Evolutionary conservation across 2,113 vertebrate genomes (phyloP).

Genomic region (Nettapus auritus): DNA sequence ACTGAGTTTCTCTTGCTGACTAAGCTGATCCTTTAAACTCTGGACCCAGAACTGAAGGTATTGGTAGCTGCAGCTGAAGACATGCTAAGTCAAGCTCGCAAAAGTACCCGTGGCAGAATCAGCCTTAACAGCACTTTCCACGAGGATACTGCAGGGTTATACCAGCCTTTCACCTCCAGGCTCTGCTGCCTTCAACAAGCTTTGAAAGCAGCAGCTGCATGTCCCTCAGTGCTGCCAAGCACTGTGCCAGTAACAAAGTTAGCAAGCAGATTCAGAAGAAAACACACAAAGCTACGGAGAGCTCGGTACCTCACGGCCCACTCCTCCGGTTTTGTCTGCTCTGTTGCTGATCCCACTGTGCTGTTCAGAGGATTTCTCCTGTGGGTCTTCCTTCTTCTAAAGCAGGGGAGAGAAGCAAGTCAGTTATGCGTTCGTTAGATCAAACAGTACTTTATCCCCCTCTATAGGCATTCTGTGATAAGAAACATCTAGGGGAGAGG

Average conservation of each 20-base stretch:
- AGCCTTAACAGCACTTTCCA: not conserved
- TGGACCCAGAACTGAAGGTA: not conserved
- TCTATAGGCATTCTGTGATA: not conserved
- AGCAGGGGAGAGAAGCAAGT: not conserved
- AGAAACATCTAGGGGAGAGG: not conserved
- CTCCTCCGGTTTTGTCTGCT: not conserved
- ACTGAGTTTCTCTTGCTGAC: slow-evolving; percentile 3
- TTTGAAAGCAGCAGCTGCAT: not conserved
- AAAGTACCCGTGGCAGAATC: not conserved
- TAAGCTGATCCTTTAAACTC: slow-evolving; percentile 6
- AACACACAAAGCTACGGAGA: not conserved
- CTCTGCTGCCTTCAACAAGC: not conserved
- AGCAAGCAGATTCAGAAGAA: not conserved
- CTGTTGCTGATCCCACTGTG: not conserved
- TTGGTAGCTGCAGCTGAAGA: not conserved
- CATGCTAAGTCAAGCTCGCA: not conserved
- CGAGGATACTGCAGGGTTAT: not conserved
- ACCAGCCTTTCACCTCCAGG: not conserved
- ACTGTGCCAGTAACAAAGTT: not conserved
- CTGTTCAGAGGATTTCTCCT: not conserved
- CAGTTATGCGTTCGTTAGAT: not conserved
- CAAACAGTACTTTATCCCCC: not conserved
- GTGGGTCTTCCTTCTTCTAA: not conserved
- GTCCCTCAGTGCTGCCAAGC: not conserved
- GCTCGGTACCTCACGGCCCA: not conserved